phyloP scores from a whole-genome alignment of 2,888 invertebrate genomes.

The Chironomus tentans region DNA sequence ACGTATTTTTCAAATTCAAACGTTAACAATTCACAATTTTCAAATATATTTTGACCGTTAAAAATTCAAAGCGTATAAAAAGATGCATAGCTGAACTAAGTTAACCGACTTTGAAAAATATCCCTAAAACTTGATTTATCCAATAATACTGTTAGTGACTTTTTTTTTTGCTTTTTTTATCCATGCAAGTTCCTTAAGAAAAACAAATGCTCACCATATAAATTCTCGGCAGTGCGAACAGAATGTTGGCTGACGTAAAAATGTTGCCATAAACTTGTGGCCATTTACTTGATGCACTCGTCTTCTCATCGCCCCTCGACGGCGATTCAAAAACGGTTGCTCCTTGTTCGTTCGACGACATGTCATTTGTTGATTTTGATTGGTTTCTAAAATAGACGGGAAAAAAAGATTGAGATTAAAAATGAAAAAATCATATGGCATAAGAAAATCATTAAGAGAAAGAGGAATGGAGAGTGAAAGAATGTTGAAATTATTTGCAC shows the following conservation, averaged over 20 bases:
- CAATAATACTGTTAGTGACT: conserved; percentile 17
- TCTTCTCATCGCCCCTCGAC: conserved; percentile 95
- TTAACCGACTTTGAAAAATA: too few relatives aligned
- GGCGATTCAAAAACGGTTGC: conserved; percentile 86
- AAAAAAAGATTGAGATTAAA: too few relatives aligned
- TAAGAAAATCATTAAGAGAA: too few relatives aligned
- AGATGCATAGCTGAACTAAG: too few relatives aligned
- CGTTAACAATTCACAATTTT: too few relatives aligned
- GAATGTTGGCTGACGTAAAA: conserved; percentile 96
- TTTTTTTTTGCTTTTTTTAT: background rate
- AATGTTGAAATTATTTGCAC: too few relatives aligned
- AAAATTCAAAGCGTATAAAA: too few relatives aligned
- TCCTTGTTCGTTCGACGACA: conserved; percentile 52
- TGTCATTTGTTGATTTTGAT: conserved; percentile 20
- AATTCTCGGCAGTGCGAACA: conserved; percentile 99
- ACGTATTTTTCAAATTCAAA: too few relatives aligned
- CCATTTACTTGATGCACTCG: conserved; percentile 97
- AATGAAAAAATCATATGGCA: too few relatives aligned
- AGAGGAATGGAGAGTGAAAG: too few relatives aligned
- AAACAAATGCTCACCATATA: conserved; percentile 69
- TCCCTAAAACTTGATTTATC: too few relatives aligned
- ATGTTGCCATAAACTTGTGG: conserved; percentile 99
- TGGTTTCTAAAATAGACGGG: conserved; percentile 28
- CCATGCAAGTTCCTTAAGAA: background rate
- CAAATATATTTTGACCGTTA: too few relatives aligned